These are phyloP conservation scores for Gymnobelideus leadbeateri DNA, from an alignment of 2,113 vertebrate genomes.

Conservation along the genomic window DNA sequence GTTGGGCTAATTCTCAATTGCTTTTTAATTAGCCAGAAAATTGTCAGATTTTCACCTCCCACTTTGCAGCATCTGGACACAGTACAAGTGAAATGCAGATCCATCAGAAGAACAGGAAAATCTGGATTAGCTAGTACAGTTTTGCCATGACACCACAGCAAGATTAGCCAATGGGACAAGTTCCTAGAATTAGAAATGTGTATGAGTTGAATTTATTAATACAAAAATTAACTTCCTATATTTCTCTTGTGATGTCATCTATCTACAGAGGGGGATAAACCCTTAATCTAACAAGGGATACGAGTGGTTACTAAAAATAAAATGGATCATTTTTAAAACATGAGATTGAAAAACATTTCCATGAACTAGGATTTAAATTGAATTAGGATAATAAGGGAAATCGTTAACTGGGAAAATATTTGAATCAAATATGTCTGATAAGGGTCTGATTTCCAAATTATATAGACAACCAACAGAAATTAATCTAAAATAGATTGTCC, in stretches of 20 bases:
- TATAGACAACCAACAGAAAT: neutral
- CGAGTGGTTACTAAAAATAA: neutral
- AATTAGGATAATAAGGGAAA: neutral
- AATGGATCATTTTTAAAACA: neutral
- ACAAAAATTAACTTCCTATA: neutral
- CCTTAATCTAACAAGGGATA: neutral
- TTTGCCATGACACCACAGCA: neutral
- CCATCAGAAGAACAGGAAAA: slow-evolving; percentile 13
- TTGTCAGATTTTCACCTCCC: neutral
- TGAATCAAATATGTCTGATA: neutral
- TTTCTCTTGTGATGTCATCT: neutral
- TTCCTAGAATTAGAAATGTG: neutral
- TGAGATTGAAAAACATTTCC: neutral
- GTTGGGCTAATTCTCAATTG: neutral
- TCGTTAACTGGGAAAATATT: neutral
- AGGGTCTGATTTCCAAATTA: neutral
- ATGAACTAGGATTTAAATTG: neutral
- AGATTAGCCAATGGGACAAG: neutral
- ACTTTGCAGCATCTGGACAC: neutral
- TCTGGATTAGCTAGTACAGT: slow-evolving; percentile 7
- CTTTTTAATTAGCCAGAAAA: neutral
- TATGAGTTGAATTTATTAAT: neutral
- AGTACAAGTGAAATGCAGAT: neutral
- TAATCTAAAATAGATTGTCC: neutral
- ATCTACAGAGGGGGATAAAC: neutral